Base-by-base conservation (phyloP, 2,797 vertebrate genomes). In the Coluber constrictor region DNA sequence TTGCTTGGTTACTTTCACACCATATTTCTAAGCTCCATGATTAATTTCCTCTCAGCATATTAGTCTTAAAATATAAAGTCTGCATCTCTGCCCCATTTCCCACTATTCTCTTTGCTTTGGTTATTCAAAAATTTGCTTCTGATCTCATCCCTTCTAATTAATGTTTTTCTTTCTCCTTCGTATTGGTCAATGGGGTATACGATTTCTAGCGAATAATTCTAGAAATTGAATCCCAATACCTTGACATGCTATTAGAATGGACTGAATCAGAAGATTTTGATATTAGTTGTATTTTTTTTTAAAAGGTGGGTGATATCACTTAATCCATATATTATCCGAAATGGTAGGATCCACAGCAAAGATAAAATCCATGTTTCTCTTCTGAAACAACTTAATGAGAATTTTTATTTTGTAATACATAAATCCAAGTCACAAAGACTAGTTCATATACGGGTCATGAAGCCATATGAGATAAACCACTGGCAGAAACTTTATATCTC, bases 61-160 rank as follows among this genome's bases (percentile, higher is more conserved):
- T 27, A 9, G 92, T 94, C 54, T 74, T 94, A 86, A 83, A 87
- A 10, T 43, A 95, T 37, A 94, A 94, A 92, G 83, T 70, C 61
- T 15, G 93, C 92, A 13, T 66, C 93, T 92, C 90, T 57, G 88
- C 43, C 37, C 0, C 0, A 47, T 51, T 89, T 9, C n/a, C 25
- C n/a, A 18, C 61, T 93, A 43, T 56, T 92, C 61, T 92, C 51
- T 43, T 57, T 47, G 94, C 94, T 92, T 93, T 94, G 57, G 87
- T 51, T 95, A 54, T 74, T 92, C 61, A 91, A 88, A 63, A 95
- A 93, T 91, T 96, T 95, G 89, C 51, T 94, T 91, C 86, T 90
- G 94, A 92, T 60, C 32, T 95, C 60, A 92, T 91, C 87, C 90
- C 66, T 4, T 12, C 94, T 86, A 96, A 93, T 94, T 91, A 94